Evolutionary conservation across 2,888 invertebrate genomes (phyloP).

Genomic region (Mesorhabditis sp.): DNA sequence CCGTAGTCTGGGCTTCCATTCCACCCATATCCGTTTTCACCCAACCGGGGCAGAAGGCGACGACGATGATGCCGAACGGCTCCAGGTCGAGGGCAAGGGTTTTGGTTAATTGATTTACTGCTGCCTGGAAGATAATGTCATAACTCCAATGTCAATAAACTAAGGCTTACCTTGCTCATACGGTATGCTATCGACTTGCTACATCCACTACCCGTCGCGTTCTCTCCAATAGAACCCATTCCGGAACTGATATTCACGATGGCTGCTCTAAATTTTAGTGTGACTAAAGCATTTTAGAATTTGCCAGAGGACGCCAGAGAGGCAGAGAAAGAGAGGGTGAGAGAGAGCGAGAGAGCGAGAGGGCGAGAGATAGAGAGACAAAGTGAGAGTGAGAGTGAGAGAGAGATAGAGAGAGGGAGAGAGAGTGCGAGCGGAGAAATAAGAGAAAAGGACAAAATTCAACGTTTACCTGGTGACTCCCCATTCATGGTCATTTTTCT

Average conservation of each 20-base stretch:
- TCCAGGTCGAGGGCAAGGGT: not conserved
- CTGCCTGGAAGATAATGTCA: too few species aligned
- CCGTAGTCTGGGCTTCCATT: not conserved
- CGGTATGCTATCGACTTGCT: not conserved
- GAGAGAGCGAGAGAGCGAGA: too few species aligned
- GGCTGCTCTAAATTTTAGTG: not conserved
- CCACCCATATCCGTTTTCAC: constrained; percentile 3
- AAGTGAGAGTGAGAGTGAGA: too few species aligned
- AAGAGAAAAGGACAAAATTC: too few species aligned
- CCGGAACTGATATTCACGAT: not conserved
- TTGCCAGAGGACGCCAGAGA: too few species aligned
- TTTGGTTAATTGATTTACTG: not conserved
- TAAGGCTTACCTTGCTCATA: not conserved
- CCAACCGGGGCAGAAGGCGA: not conserved
- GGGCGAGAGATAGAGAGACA: too few species aligned
- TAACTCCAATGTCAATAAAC: too few species aligned
- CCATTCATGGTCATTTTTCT: not conserved
- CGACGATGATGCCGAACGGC: not conserved
- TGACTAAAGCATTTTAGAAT: too few species aligned
- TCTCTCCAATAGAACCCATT: not conserved
- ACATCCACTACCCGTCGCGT: not conserved
- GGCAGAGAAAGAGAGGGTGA: too few species aligned
- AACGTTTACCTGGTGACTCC: not conserved
- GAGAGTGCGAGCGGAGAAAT: too few species aligned
- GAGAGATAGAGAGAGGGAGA: too few species aligned